These are phyloP conservation scores for Tragelaphus buxtoni DNA, from an alignment of 2,113 vertebrate species.

Conservation along the genomic window DNA sequence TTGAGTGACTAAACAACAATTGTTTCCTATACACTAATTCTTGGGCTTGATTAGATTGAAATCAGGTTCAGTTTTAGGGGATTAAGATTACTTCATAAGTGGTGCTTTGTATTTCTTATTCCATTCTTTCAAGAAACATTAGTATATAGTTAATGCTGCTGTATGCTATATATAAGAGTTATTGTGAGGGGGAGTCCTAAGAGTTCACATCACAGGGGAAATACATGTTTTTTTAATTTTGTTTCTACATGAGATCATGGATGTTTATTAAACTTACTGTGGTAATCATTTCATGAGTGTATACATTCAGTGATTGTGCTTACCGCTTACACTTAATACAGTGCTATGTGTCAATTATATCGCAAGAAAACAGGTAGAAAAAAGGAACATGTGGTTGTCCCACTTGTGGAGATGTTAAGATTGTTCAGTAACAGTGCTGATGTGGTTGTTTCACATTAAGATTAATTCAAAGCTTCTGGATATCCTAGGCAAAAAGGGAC, in stretches of 20 bases:
- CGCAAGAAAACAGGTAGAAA: neutral
- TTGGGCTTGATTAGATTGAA: neutral
- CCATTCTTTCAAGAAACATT: neutral
- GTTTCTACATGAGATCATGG: neutral
- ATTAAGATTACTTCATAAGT: neutral
- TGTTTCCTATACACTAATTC: neutral
- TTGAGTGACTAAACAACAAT: neutral
- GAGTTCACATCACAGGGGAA: neutral
- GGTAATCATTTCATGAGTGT: neutral
- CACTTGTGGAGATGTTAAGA: neutral
- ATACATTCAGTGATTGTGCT: neutral
- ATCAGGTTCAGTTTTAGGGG: neutral
- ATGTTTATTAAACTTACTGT: neutral
- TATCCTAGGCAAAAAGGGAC: neutral
- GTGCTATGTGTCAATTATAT: neutral
- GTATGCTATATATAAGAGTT: neutral
- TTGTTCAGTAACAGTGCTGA: neutral
- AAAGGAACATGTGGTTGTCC: neutral
- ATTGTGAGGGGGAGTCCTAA: neutral
- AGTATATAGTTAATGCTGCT: neutral
- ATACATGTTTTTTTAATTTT: neutral
- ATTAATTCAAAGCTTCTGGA: neutral
- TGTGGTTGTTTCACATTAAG: neutral
- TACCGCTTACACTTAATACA: neutral
- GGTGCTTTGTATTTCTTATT: conserved; percentile 13